Evolutionary conservation across 2,113 vertebrate species (phyloP).

Genomic region (Dicentrarchus labrax): DNA sequence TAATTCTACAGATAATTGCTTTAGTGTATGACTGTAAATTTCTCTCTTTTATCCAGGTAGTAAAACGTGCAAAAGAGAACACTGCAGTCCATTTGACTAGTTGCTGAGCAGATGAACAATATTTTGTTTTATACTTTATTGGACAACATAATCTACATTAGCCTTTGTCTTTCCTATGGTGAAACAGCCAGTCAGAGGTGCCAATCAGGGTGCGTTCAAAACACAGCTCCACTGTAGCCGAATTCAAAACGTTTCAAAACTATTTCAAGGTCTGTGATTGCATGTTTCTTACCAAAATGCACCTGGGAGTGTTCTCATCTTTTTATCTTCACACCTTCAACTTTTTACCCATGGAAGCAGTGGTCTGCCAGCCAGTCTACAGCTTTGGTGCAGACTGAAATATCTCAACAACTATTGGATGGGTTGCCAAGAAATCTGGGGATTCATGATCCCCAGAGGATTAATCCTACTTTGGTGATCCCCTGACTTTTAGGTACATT

Average conservation of each 20-base stretch:
- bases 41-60: not conserved
- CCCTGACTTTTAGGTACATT: not conserved
- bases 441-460: too few relatives aligned
- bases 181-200: too few relatives aligned
- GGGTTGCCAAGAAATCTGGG: not conserved
- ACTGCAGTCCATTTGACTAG: not conserved
- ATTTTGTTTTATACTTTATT: not conserved
- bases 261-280: not conserved
- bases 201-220: too few relatives aligned
- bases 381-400: too few relatives aligned
- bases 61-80: not conserved
- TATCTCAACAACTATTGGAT: not conserved
- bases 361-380: too few relatives aligned
- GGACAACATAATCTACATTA: not conserved
- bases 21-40: not conserved
- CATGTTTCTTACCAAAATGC: too few relatives aligned
- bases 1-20: not conserved
- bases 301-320: too few relatives aligned
- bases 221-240: too few relatives aligned
- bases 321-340: too few relatives aligned
- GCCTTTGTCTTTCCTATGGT: too few relatives aligned
- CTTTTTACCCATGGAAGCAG: too few relatives aligned
- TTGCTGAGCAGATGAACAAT: not conserved
- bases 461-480: not conserved
- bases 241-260: too few relatives aligned